Conservation (phyloP, 2,797 vertebrate species). For the Tragelaphus oryx region DNA sequence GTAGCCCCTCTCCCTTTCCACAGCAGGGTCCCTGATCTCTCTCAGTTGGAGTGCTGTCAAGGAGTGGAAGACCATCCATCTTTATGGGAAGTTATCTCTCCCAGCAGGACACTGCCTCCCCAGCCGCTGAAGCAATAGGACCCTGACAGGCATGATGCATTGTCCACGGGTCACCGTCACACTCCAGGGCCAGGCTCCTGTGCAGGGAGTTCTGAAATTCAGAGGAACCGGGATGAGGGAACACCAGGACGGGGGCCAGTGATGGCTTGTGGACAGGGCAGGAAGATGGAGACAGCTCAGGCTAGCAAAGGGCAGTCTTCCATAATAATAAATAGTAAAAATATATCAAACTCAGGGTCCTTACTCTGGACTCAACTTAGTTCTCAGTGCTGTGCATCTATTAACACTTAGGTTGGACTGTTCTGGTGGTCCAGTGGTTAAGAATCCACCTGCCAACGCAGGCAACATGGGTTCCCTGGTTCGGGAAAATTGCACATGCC, state of each 20-base stretch:
- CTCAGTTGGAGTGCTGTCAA: conserved; percentile 57
- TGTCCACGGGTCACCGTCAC: neutral
- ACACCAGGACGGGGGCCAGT: neutral
- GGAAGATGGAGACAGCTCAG: neutral
- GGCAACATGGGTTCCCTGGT: neutral
- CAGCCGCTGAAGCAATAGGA: conserved; percentile 18
- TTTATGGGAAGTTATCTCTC: conserved; percentile 23
- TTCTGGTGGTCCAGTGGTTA: neutral
- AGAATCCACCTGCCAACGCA: neutral
- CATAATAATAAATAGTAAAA: neutral
- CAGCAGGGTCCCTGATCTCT: conserved; percentile 39
- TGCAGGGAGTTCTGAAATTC: neutral
- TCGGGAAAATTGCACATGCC: neutral
- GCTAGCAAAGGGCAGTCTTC: neutral
- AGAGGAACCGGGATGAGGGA: neutral
- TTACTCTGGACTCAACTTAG: rapidly evolving
- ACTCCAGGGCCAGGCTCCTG: neutral
- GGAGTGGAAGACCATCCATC: conserved; percentile 48
- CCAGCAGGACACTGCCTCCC: conserved; percentile 42
- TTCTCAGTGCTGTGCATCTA: rapidly evolving
- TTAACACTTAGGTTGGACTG: neutral
- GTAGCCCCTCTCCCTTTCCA: neutral
- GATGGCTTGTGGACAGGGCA: neutral
- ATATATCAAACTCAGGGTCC: neutral
- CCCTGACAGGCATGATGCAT: conserved; percentile 72